These are phyloP conservation scores for Minunthozetes semirufus DNA, from an alignment of 2,888 invertebrate species.

Conservation along the genomic window DNA sequence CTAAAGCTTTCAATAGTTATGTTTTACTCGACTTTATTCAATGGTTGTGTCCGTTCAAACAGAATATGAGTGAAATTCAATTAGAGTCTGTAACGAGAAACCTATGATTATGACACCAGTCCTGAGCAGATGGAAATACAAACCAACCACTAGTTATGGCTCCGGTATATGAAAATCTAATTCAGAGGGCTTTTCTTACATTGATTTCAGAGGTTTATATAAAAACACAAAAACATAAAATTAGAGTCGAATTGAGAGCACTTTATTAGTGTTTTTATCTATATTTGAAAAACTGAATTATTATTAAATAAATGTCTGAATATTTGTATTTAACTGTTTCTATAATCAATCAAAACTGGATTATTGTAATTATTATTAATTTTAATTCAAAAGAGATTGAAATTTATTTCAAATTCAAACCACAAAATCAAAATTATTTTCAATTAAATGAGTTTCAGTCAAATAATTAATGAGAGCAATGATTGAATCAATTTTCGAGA, in stretches of 20 bases:
- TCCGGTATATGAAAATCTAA: background rate
- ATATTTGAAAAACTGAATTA: background rate
- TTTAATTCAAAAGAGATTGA: background rate
- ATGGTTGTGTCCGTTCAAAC: background rate
- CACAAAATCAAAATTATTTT: too few relatives aligned
- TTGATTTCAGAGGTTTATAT: background rate
- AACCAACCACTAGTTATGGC: slow-evolving; percentile 6
- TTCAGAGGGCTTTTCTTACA: background rate
- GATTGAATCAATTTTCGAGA: too few relatives aligned
- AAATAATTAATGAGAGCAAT: background rate
- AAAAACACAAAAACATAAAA: background rate
- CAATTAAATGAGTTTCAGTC: background rate
- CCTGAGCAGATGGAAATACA: slow-evolving; percentile 25
- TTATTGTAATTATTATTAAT: background rate
- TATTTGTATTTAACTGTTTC: slow-evolving; percentile 7
- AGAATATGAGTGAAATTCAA: slow-evolving; percentile 13
- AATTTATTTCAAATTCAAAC: too few relatives aligned
- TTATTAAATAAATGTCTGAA: background rate
- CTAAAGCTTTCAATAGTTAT: slow-evolving; percentile 11
- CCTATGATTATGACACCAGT: slow-evolving; percentile 28
- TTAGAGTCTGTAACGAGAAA: slow-evolving; percentile 26
- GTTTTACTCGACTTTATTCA: slow-evolving; percentile 6
- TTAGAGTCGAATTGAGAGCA: background rate
- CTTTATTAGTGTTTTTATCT: background rate
- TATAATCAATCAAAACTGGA: background rate